A percentile compares a stretch with the other conserved stretches of the same genome.
phyloP scores from a whole-genome alignment of 2,113 vertebrate species.

The Genyomyrus donnyi region DNA sequence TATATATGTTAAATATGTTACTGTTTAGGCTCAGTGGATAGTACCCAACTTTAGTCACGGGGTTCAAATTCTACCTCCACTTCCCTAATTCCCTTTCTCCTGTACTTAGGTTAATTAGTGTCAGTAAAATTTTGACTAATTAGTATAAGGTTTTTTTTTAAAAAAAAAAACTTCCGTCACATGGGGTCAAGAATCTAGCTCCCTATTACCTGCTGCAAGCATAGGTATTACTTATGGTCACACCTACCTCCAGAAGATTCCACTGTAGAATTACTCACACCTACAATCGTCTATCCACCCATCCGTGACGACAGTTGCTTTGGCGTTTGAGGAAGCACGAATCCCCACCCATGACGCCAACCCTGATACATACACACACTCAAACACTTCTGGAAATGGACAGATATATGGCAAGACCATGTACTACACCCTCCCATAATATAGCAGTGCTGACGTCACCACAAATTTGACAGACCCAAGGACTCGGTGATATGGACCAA shows the following conservation, averaged over 20 bases:
- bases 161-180: neutral
- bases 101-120: neutral
- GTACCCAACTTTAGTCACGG: neutral
- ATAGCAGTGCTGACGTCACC: too few relatives aligned
- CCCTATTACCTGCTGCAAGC: neutral
- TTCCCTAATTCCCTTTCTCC: neutral
- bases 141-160: neutral
- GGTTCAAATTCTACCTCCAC: neutral
- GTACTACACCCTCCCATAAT: too few relatives aligned
- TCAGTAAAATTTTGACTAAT: neutral
- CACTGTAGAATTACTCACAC: neutral
- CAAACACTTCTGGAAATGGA: too few relatives aligned
- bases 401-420: too few relatives aligned
- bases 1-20: too few relatives aligned
- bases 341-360: too few relatives aligned
- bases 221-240: neutral
- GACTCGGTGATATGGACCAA: too few relatives aligned
- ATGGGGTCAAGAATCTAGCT: neutral
- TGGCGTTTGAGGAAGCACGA: too few relatives aligned
- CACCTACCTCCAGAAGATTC: neutral
- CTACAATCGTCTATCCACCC: neutral
- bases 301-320: neutral
- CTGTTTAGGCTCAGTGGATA: too few relatives aligned
- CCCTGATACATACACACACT: too few relatives aligned
- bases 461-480: too few relatives aligned